These are phyloP conservation scores for Tolypeutes matacus DNA, from an alignment of 2,797 vertebrate species.

Conservation along the genomic window DNA sequence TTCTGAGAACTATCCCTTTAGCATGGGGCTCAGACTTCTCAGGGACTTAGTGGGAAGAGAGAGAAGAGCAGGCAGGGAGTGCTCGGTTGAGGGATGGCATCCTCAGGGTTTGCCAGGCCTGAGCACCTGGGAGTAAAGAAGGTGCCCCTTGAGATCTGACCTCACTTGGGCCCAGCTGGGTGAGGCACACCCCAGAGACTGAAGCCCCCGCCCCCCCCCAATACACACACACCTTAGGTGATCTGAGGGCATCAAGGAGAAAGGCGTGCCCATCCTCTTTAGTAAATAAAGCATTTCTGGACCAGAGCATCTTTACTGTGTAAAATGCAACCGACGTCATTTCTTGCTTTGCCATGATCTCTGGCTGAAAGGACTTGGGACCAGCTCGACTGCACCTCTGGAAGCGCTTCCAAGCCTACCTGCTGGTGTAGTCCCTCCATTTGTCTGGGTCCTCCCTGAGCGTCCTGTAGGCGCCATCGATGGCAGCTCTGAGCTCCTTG, in stretches of 20 bases:
- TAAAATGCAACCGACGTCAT: not conserved
- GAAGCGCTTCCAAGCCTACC: conserved; percentile 86
- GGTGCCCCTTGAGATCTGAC: not conserved
- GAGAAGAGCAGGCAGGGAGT: not conserved
- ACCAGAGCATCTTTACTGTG: not conserved
- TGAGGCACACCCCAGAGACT: not conserved
- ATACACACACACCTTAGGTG: no score
- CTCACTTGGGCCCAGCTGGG: not conserved
- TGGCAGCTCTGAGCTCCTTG: conserved; percentile 91
- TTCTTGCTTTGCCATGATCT: not conserved
- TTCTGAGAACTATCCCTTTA: not conserved
- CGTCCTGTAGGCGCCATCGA: conserved; percentile 90
- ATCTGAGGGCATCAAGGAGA: not conserved
- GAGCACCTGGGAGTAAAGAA: not conserved
- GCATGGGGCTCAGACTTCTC: not conserved
- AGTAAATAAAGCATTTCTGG: not conserved
- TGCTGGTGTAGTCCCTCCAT: conserved; percentile 94
- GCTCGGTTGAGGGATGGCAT: no score
- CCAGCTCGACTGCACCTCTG: fast-evolving
- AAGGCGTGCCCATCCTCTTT: not conserved
- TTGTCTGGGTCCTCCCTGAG: conserved; percentile 93
- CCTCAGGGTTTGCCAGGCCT: no score
- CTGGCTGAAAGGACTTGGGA: not conserved
- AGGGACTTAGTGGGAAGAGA: not conserved
- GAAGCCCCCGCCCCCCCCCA: no score